These are phyloP conservation scores for Drosophila arawakana DNA, from an alignment of 1,140 invertebrate genomes.

Conservation along the genomic window DNA sequence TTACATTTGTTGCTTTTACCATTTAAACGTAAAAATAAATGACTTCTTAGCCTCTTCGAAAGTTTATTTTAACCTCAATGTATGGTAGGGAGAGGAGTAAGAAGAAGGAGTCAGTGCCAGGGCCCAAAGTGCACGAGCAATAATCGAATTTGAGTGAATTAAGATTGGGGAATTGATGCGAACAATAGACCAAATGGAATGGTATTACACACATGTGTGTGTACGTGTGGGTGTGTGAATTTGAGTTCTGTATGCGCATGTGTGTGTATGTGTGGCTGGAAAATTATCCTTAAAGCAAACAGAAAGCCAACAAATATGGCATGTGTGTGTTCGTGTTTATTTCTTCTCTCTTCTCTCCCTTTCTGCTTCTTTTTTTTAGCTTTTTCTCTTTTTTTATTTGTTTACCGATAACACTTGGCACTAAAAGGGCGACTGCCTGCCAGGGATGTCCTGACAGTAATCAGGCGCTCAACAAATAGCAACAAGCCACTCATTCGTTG, in stretches of 20 bases:
- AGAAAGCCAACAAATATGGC: conserved; percentile 56
- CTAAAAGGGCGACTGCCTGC: conserved; percentile 72
- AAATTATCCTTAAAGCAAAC: conserved; percentile 80
- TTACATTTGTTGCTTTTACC: conserved; percentile 69
- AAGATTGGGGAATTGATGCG: conserved; percentile 81
- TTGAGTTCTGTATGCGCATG: conserved; percentile 23
- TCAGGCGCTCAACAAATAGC: conserved; percentile 81
- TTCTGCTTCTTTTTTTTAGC: conserved; percentile 24
- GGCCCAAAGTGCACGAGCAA: conserved; percentile 70
- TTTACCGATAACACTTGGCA: conserved; percentile 82
- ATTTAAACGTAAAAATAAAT: conserved; percentile 80
- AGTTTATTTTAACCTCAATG: conserved; percentile 79
- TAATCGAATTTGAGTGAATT: conserved; percentile 84
- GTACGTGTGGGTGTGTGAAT: conserved; percentile 4
- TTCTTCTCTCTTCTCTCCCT: conserved; percentile 3
- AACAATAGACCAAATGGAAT: conserved; percentile 68
- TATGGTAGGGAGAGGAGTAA: not conserved
- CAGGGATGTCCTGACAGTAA: conserved; percentile 69
- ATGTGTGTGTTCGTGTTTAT: conserved; percentile 11
- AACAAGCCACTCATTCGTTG: conserved; percentile 66
- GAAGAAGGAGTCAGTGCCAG: conserved; percentile 3
- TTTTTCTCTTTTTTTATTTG: conserved; percentile 76
- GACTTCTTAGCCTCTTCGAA: conserved; percentile 74
- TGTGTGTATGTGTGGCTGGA: conserved; percentile 51
- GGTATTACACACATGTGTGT: conserved; percentile 17